Conservation (phyloP, 1,140 invertebrate species). For the Ridgeia piscesae region DNA sequence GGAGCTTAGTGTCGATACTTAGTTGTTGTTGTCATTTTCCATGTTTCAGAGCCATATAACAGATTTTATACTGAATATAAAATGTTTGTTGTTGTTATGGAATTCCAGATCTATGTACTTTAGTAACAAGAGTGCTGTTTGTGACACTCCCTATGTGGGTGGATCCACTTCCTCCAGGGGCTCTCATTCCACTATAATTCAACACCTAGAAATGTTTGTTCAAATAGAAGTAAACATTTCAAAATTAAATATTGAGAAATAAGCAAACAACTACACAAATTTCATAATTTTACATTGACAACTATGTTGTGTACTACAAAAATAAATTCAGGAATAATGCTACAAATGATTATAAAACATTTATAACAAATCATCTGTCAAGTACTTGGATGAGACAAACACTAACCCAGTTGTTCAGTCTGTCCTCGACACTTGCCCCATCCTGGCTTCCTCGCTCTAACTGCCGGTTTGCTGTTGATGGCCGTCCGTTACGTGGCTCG, state of each 20-base stretch:
- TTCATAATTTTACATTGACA: neutral
- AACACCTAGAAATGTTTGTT: too few species aligned
- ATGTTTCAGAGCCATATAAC: too few species aligned
- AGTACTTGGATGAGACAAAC: neutral
- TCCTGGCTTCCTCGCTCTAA: neutral
- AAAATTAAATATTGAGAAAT: neutral
- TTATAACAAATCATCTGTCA: neutral
- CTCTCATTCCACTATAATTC: too few species aligned
- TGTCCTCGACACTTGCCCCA: neutral
- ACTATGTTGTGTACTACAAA: neutral
- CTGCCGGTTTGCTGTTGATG: neutral
- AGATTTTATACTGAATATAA: too few species aligned
- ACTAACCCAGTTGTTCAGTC: neutral
- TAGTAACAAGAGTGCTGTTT: too few species aligned
- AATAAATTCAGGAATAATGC: neutral
- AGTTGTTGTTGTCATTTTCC: too few species aligned
- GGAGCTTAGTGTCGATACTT: too few species aligned
- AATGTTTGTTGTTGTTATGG: too few species aligned
- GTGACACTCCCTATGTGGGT: too few species aligned
- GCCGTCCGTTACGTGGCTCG: neutral
- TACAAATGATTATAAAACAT: neutral
- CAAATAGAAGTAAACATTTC: neutral
- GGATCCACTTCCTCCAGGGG: too few species aligned
- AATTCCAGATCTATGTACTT: too few species aligned
- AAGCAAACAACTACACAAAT: neutral